Conservation (phyloP, 2,888 invertebrate genomes). For the Clistopyga incitator region DNA sequence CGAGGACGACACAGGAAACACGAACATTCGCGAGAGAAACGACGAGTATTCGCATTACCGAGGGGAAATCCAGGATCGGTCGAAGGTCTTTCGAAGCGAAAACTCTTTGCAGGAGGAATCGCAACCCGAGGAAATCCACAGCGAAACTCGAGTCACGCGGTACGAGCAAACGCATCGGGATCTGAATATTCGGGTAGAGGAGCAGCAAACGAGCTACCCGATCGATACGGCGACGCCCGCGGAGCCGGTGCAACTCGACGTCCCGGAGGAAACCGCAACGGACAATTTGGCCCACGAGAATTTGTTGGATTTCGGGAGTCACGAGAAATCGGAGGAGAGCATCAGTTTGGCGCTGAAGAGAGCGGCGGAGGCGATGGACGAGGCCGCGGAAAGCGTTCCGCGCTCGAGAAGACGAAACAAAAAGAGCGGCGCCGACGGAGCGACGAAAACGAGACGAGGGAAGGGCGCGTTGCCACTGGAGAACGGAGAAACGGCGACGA, state of each 20-base stretch:
- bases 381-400: not conserved
- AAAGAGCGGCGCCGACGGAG: conserved; percentile 13
- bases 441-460: conserved; percentile 63
- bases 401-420: conserved; percentile 9
- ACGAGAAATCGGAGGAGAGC: conserved; percentile 76
- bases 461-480: conserved; percentile 19
- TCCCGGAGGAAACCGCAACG: conserved; percentile 26
- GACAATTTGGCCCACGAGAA: conserved; percentile 56
- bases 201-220: conserved; percentile 7
- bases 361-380: conserved; percentile 56
- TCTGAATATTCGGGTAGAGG: not conserved
- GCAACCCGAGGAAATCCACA: conserved; percentile 35
- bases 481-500: conserved; percentile 35
- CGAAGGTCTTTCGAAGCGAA: conserved; percentile 23
- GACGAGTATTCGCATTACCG: conserved; percentile 47
- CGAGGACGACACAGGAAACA: conserved; percentile 24
- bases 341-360: conserved; percentile 79
- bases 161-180: not conserved
- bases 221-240: conserved; percentile 1
- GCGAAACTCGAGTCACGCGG: not conserved
- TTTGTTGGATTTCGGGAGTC: conserved; percentile 64
- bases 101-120: conserved; percentile 12
- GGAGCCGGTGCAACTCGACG: conserved; percentile 22
- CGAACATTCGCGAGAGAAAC: conserved; percentile 29
- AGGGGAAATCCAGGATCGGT: conserved; percentile 29